Conservation (phyloP, 2,113 vertebrate species). For the Rattus rattus region DNA sequence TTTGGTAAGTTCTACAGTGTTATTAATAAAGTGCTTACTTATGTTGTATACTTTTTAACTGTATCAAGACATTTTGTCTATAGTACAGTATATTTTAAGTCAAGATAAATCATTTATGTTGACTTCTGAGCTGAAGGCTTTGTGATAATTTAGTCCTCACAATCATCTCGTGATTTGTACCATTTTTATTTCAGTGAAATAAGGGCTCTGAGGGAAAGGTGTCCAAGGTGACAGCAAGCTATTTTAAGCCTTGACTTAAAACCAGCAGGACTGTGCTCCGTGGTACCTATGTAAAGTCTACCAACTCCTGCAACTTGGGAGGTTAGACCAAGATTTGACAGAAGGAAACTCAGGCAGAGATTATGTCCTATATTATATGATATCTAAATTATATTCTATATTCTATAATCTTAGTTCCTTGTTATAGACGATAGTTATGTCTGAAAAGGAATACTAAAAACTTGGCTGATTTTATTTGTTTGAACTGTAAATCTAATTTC, state of each 20-base stretch:
- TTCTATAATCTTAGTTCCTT: not conserved
- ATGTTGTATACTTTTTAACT: not conserved
- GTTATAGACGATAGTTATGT: not conserved
- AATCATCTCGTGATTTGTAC: not conserved
- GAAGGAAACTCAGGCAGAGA: slow-evolving; percentile 13
- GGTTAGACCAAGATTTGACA: not conserved
- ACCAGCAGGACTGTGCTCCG: not conserved
- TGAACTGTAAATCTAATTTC: not conserved
- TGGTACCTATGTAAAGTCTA: not conserved
- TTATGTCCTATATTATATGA: not conserved
- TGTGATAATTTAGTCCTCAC: slow-evolving; percentile 6
- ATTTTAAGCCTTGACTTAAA: not conserved
- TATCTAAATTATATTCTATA: too few relatives aligned
- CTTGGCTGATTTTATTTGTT: not conserved
- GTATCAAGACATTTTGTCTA: not conserved
- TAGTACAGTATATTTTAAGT: not conserved
- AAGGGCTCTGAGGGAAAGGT: not conserved
- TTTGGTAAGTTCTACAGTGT: not conserved
- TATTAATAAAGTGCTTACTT: not conserved
- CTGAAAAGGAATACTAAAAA: not conserved
- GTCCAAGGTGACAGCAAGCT: not conserved
- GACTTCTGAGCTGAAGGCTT: not conserved
- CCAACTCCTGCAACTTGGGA: not conserved
- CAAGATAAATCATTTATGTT: slow-evolving; percentile 34
- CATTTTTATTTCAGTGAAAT: slow-evolving; percentile 3